Percentiles rank a stretch among this genome's conserved stretches.
Conservation (phyloP, 2,113 vertebrate genomes). For the Corydoras sp. region DNA sequence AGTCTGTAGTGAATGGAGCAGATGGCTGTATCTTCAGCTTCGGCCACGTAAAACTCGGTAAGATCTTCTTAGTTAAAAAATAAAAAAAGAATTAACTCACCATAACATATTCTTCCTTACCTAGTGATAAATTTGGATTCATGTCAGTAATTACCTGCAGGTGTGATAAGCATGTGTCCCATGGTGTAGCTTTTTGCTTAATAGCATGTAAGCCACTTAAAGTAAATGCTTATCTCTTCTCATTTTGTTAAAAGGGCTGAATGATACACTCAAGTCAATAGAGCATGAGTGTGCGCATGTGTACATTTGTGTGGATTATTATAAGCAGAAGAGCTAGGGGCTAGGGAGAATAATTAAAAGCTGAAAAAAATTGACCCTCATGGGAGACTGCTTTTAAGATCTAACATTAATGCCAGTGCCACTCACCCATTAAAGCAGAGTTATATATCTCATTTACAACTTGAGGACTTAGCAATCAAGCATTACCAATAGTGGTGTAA, state of each 20-base stretch:
- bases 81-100: not conserved
- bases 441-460: conserved; percentile 6
- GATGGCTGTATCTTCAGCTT: conserved; percentile 98
- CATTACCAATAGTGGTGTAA: conserved; percentile 9
- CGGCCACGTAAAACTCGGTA: conserved; percentile 79
- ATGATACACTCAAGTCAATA: conserved; percentile 2
- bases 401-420: conserved; percentile 36
- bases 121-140: conserved; percentile 2
- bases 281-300: not conserved
- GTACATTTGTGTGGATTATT: conserved; percentile 46
- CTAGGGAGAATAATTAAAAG: conserved; percentile 60
- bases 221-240: not conserved
- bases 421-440: conserved; percentile 26
- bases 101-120: conserved; percentile 7
- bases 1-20: conserved; percentile 93
- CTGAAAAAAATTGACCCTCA: conserved; percentile 55
- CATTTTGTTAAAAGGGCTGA: conserved; percentile 7
- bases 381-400: conserved; percentile 45
- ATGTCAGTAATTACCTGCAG: conserved; percentile 21
- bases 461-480: not conserved
- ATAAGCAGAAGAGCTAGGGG: conserved; percentile 26
- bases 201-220: conserved; percentile 14
- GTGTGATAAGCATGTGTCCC: conserved; percentile 1
- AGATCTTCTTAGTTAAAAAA: conserved; percentile 31
- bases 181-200: conserved; percentile 5